A percentile compares a stretch with the other conserved stretches of the same genome.
These are phyloP conservation scores for Drosophila miranda DNA, from an alignment of 1,140 invertebrate species.

Conservation along the genomic window DNA sequence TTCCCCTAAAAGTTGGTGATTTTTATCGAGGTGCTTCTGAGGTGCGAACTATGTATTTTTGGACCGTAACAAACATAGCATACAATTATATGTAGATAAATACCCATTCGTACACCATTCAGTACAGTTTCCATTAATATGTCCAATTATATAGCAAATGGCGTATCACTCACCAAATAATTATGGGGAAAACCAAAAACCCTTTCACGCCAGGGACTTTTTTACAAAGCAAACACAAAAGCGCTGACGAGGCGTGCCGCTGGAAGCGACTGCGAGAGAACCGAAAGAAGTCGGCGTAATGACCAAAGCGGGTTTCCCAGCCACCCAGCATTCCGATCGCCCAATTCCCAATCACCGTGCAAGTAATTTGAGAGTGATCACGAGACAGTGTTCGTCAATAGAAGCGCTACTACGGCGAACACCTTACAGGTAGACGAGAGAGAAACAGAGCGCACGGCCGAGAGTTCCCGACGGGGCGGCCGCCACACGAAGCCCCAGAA, in stretches of 20 bases:
- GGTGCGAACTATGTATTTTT: too few relatives aligned
- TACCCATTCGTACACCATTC: conserved; percentile 4
- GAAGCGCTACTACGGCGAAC: conserved; percentile 4
- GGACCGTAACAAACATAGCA: background rate
- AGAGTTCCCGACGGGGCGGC: conserved; percentile 18
- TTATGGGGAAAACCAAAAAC: conserved; percentile 34
- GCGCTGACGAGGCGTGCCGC: conserved; percentile 2
- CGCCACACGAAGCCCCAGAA: conserved; percentile 1
- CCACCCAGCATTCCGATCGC: conserved; percentile 21
- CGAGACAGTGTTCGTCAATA: conserved; percentile 48
- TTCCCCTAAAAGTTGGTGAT: too few relatives aligned
- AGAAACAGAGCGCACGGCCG: conserved; percentile 6
- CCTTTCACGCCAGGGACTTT: conserved; percentile 51
- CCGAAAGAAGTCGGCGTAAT: conserved; percentile 35
- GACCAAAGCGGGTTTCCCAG: conserved; percentile 64
- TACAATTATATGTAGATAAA: conserved; percentile 15
- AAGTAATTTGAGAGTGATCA: conserved; percentile 61
- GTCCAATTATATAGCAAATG: conserved; percentile 36
- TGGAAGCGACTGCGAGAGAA: conserved; percentile 12
- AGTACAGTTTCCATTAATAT: conserved; percentile 31
- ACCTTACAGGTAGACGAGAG: conserved; percentile 44
- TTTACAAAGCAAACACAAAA: conserved; percentile 14
- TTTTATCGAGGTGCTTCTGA: background rate
- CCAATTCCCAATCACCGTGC: conserved; percentile 32
- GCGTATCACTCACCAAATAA: conserved; percentile 49